These are phyloP conservation scores for Epinephelus cyanopodus DNA, from an alignment of 2,113 vertebrate genomes.

Conservation along the genomic window DNA sequence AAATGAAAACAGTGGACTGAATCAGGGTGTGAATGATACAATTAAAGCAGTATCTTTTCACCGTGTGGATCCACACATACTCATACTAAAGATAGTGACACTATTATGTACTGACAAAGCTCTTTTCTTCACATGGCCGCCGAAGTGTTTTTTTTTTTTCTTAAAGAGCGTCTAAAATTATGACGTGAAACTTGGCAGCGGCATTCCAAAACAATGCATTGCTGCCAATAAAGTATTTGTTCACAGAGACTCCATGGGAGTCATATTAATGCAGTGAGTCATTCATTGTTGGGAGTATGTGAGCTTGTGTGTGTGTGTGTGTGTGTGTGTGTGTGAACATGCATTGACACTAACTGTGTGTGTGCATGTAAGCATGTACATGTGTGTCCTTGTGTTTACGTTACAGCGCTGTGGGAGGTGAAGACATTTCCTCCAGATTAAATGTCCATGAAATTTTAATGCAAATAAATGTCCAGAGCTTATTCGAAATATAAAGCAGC, in stretches of 20 bases:
- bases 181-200: slow-evolving; percentile 55
- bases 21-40: neutral
- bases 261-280: slow-evolving; percentile 58
- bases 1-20: neutral
- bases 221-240: slow-evolving; percentile 40
- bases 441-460: neutral
- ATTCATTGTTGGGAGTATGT: slow-evolving; percentile 28
- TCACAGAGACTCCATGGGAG: neutral
- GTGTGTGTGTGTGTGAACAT: too few relatives aligned
- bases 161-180: slow-evolving; percentile 5
- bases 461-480: neutral
- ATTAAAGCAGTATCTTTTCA: slow-evolving; percentile 25
- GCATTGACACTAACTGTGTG: slow-evolving; percentile 16
- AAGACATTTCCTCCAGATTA: neutral
- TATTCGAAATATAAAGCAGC: neutral
- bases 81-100: slow-evolving; percentile 19
- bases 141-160: slow-evolving; percentile 20
- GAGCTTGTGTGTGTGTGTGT: slow-evolving; percentile 28
- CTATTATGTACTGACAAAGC: neutral
- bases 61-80: neutral
- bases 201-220: slow-evolving; percentile 36
- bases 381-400: slow-evolving; percentile 11
- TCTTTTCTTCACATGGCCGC: neutral
- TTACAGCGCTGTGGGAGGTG: neutral
- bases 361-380: slow-evolving; percentile 10